Conservation (phyloP, 2,797 vertebrate genomes). For the Erethizon dorsatum region DNA sequence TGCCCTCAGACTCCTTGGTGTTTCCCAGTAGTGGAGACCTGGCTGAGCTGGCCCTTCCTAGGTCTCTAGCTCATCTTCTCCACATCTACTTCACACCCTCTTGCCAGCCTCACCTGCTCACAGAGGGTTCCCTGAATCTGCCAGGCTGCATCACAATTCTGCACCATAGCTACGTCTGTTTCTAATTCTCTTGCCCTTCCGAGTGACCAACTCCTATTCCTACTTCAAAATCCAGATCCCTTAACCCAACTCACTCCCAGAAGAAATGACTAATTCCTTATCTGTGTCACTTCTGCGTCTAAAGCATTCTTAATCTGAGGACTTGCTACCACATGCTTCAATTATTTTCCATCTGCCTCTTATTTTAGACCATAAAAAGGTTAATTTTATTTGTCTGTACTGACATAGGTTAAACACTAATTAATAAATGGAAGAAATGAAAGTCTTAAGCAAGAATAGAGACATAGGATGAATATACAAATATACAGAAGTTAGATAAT, state of each 20-base stretch:
- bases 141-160: background rate
- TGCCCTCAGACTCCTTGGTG: background rate
- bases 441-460: background rate
- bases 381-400: background rate
- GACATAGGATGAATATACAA: background rate
- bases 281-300: background rate
- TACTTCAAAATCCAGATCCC: background rate
- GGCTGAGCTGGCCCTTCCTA: background rate
- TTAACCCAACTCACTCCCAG: background rate
- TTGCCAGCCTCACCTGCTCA: background rate
- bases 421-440: background rate
- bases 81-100: background rate
- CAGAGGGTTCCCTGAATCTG: background rate
- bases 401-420: background rate
- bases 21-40: background rate
- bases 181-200: background rate
- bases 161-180: background rate
- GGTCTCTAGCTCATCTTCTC: background rate
- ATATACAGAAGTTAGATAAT: background rate
- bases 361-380: background rate
- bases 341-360: background rate
- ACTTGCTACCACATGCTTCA: background rate
- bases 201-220: conserved; percentile 12
- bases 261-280: background rate
- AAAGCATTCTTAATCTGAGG: background rate